phyloP scores from a whole-genome alignment of 2,888 invertebrate genomes.

The Operophtera brumata region DNA sequence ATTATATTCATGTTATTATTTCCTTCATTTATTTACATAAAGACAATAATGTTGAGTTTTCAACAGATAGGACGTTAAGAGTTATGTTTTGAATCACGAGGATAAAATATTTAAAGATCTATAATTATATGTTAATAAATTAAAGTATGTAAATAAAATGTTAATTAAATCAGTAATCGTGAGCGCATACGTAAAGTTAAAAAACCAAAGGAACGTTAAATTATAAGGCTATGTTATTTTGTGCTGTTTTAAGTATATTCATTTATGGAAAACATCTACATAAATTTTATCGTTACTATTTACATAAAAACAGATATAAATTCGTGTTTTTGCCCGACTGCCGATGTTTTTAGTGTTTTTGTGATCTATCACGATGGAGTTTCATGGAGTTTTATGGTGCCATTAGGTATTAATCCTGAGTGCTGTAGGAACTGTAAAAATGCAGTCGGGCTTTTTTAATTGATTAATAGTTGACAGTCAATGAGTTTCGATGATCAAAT shows the following conservation, averaged over 20 bases:
- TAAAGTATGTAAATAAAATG: slow-evolving; percentile 10
- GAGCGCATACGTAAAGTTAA: slow-evolving; percentile 4
- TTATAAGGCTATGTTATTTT: slow-evolving; percentile 26
- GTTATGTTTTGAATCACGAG: background rate
- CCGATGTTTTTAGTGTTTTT: no score
- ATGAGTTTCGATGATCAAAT: background rate
- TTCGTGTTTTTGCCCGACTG: slow-evolving; percentile 17
- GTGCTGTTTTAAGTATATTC: slow-evolving; percentile 20
- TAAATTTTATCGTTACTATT: slow-evolving; percentile 2
- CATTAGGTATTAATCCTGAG: no score
- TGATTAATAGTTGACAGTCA: no score
- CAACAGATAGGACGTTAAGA: background rate
- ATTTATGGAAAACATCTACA: slow-evolving; percentile 3
- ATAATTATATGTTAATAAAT: slow-evolving; percentile 11
- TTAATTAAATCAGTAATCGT: slow-evolving; percentile 6
- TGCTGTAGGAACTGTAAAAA: no score
- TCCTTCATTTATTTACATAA: slow-evolving; percentile 2
- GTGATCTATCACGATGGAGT: no score
- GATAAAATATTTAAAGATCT: slow-evolving; percentile 11
- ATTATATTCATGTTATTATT: no score
- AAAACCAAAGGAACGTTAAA: slow-evolving; percentile 26
- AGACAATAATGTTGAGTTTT: slow-evolving; percentile 4
- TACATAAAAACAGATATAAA: slow-evolving; percentile 16
- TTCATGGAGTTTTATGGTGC: no score
- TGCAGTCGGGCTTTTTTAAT: no score